A percentile compares a stretch with the other conserved stretches of the same genome.
Evolutionary conservation across 2,888 invertebrate genomes (phyloP).

Genomic region (Cosmia trapezina): DNA sequence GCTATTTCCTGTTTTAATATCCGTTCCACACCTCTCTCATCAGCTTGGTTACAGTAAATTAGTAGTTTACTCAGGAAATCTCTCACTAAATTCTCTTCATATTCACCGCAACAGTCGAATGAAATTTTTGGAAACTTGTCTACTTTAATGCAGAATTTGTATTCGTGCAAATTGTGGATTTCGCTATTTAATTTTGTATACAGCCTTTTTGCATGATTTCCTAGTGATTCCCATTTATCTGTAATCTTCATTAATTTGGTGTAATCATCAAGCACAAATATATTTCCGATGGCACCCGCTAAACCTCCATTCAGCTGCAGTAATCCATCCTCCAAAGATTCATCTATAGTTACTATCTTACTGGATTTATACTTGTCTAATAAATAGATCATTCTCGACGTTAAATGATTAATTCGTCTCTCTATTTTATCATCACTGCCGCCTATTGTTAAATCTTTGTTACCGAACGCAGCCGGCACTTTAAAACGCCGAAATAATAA

Average conservation of each 20-base stretch:
- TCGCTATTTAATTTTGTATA: not conserved
- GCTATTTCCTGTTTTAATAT: not conserved
- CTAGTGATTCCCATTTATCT: not conserved
- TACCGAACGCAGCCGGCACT: slow-evolving; percentile 54
- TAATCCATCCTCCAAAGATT: not conserved
- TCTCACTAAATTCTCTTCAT: not conserved
- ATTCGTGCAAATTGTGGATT: slow-evolving; percentile 17
- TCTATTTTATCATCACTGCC: slow-evolving; percentile 26
- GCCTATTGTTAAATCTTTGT: slow-evolving; percentile 46
- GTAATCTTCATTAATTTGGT: not conserved
- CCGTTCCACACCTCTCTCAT: not conserved
- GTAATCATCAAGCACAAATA: not conserved
- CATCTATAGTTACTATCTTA: slow-evolving; percentile 30
- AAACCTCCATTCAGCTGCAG: not conserved
- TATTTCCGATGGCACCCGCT: slow-evolving; percentile 3
- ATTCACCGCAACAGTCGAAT: not conserved
- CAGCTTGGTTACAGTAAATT: not conserved
- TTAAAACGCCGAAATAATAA: slow-evolving; percentile 24
- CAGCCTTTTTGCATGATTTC: not conserved
- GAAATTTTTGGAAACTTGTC: slow-evolving; percentile 20
- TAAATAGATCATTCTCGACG: not conserved
- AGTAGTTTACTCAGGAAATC: not conserved
- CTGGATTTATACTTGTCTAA: not conserved
- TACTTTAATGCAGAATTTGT: slow-evolving; percentile 13
- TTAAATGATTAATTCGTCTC: not conserved